Base-by-base conservation (phyloP, 2,888 invertebrate species). In the Lithophane semibrunnea region DNA sequence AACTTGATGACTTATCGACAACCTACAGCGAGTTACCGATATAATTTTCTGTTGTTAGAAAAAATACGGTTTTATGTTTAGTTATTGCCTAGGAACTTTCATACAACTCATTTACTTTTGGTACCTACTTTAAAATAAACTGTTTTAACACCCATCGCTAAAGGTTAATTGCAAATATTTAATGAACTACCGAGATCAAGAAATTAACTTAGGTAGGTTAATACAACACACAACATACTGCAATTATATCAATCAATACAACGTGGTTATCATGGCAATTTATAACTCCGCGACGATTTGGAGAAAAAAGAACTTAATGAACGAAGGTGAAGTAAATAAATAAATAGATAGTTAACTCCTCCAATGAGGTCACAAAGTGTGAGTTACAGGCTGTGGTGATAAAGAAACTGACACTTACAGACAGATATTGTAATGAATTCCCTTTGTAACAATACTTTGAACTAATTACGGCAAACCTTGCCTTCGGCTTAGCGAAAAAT, bases 361-460 rank as follows among this genome's bases (percentile, higher is more conserved):
- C 44, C 60, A 47, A 21, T 54, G 12, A 56, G 13, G 13, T 64
- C 29, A 13, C 13, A 24, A 81, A 52, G 58, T 65, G 52, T 58
- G 5, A 54, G 49, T 64, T 52, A 65, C n/a, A 21, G 2, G 2
- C 18, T 54, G 75, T 37, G 76, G 82, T 65, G 29, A n/a, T 47
- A 49, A 10, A 29, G 24, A 54, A 52, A 47, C 37, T 4, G 77
- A 61, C n/a, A 52, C 60, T 9, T 21, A 18, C 2, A 42, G 16
- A 29, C 5, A 63, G 8, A 52, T 5, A 47, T 47, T 76, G 58
- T 60, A 81, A 52, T 24, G 9, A 29, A 71, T 21, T 65, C n/a
- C 56, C n/a, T 74, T 78, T 80, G 54, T 42, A 73, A 42, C 21
- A 24, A 49, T 24, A 73, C 49, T 52, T 71, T 72, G 37, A 52